Conservation (phyloP, 2,797 vertebrate genomes). For the Harpagifer antarcticus region DNA sequence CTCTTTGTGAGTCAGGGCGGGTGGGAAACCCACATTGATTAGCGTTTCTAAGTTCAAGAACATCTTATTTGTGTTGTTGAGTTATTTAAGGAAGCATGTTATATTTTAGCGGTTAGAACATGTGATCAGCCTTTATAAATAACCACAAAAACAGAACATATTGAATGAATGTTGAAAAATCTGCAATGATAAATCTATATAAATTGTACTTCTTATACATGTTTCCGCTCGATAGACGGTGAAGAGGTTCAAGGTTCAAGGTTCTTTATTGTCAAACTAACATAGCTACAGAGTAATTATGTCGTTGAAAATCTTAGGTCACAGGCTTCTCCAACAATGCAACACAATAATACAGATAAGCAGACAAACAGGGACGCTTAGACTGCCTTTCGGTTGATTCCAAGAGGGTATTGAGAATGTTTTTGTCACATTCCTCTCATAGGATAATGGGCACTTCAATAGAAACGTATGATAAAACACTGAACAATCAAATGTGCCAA, state of each 20-base stretch:
- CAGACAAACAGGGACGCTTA: neutral
- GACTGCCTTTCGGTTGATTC: slow-evolving; percentile 1
- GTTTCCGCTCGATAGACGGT: slow-evolving; percentile 1
- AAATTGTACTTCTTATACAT: neutral
- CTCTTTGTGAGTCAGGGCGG: neutral
- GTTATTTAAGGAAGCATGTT: neutral
- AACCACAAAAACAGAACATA: neutral
- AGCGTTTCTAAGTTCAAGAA: neutral
- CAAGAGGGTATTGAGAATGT: neutral
- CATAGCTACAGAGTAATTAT: too few species aligned
- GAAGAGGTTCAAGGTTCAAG: neutral
- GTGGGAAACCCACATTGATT: neutral
- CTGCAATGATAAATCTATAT: neutral
- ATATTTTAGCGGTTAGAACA: neutral
- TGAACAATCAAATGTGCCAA: slow-evolving; percentile 10
- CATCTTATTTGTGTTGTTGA: neutral
- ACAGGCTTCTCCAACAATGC: too few species aligned
- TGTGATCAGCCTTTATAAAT: neutral
- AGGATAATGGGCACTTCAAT: slow-evolving; percentile 4
- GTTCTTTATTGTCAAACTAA: too few species aligned
- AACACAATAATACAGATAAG: too few species aligned
- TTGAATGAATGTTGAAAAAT: slow-evolving; percentile 10
- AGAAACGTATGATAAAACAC: slow-evolving; percentile 15
- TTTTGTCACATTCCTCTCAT: slow-evolving; percentile 6
- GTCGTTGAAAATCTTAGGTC: too few species aligned